Base-by-base conservation (phyloP, 2,888 invertebrate species). In the Encarsia formosa region DNA sequence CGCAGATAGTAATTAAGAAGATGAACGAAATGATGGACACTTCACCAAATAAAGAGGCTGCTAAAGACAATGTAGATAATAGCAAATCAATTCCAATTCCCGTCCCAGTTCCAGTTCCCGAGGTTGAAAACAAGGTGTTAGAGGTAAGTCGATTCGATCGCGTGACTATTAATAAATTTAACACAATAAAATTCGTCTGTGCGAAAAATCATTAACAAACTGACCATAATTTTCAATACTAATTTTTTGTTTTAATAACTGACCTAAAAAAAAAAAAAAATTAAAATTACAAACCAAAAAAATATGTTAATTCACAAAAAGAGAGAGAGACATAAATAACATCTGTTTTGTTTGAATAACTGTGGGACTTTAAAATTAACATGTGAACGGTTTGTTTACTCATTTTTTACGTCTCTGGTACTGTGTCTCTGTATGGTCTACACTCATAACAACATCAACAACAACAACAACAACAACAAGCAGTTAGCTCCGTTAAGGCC, bases 1-100 rank as follows among this genome's bases (percentile, higher is more conserved):
- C 94, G 37, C 91, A 93, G 75, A 87, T 88, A 79, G 88, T 91
- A 52, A 91, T 95, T 65, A 88, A 90, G 75, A 89, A 85, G 69
- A 90, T 92, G 88, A 88, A 83, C 59, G 88, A 88, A 65, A 86
- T 87, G 71, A 83, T 82, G 63, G 84, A 85, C 45, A 77, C 81
- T 23, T 31, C 58, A 24, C 31, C 50, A 24, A 61, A 60, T 26
- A 41, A 49, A 13, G 63, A 62, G 2, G 49, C 24, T 18, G 2
- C 45, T 4, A 54, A 45, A 22, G 54, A 57, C 24, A 40, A 37
- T 16, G 56, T 56, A 20, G 59, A 61, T 20, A 60, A 53, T 32
- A 65, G 57, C 15, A 57, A 59, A 29, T 29, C 13, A 13, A 29
- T 13, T 13, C 11, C 37, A 18, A 18, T 9, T 15, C 11, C 38